phyloP scores from a whole-genome alignment of 1,140 invertebrate species.

The Charaxes varanes region DNA sequence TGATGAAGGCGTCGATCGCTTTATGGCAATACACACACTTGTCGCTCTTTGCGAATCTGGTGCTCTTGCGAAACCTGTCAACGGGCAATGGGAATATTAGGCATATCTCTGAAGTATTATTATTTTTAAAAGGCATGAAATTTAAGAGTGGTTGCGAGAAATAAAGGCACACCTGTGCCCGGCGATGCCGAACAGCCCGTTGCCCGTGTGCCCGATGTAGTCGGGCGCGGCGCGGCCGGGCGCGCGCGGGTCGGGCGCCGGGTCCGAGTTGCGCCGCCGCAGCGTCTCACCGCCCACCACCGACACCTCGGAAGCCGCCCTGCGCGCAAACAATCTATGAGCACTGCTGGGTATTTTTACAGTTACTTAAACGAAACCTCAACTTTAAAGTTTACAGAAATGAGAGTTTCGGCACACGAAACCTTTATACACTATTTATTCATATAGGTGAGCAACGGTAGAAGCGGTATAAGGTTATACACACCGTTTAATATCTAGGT shows the following conservation, averaged over 20 bases:
- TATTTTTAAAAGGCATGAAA: too few species aligned
- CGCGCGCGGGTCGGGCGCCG: slow-evolving; percentile 72
- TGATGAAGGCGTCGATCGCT: slow-evolving; percentile 86
- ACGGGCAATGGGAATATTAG: neutral
- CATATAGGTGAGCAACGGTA: neutral
- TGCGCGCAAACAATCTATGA: slow-evolving; percentile 26
- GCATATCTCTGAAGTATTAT: too few species aligned
- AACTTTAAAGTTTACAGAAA: too few species aligned
- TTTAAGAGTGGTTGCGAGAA: neutral
- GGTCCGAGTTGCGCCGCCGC: slow-evolving; percentile 82
- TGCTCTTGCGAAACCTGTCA: slow-evolving; percentile 80
- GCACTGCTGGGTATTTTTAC: too few species aligned
- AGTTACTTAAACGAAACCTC: too few species aligned
- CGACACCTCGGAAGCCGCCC: slow-evolving; percentile 48
- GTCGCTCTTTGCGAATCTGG: slow-evolving; percentile 84
- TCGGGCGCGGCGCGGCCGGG: slow-evolving; percentile 46
- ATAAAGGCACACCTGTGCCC: slow-evolving; percentile 73
- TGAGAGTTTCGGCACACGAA: too few species aligned
- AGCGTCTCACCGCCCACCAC: slow-evolving; percentile 74
- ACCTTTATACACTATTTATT: neutral
- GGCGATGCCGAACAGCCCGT: slow-evolving; percentile 78
- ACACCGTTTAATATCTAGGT: slow-evolving; percentile 28
- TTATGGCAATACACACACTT: slow-evolving; percentile 84
- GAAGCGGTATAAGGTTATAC: neutral
- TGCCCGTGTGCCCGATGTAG: slow-evolving; percentile 63